phyloP scores from a whole-genome alignment of 1,140 invertebrate species.

The Argopecten irradians region DNA sequence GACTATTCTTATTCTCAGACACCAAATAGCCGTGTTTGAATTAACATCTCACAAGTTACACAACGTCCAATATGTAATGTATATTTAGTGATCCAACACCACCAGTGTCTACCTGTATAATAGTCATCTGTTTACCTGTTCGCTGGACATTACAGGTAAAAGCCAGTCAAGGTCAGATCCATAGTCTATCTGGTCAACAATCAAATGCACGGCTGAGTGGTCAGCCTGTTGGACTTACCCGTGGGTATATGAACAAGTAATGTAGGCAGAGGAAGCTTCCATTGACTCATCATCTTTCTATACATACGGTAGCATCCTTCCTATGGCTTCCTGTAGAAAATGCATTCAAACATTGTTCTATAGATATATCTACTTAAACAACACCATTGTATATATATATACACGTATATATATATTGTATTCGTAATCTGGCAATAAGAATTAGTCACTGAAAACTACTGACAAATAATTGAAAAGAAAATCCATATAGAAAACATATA shows the following conservation, averaged over 20 bases:
- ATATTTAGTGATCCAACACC: background rate
- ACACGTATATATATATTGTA: background rate
- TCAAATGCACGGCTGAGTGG: background rate
- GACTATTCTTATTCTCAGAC: background rate
- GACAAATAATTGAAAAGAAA: background rate
- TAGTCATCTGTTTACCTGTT: background rate
- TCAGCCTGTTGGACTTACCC: background rate
- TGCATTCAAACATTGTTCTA: background rate
- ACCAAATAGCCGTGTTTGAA: background rate
- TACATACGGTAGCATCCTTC: background rate
- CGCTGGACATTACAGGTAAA: background rate
- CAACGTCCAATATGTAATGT: background rate
- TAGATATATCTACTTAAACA: too few species aligned
- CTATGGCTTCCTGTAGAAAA: background rate
- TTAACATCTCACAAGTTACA: background rate
- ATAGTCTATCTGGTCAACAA: background rate
- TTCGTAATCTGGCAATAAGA: background rate
- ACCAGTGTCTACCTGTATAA: background rate
- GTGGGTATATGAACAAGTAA: background rate
- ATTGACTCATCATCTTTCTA: background rate
- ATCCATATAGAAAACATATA: too few species aligned
- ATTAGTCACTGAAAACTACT: background rate
- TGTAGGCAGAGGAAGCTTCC: background rate
- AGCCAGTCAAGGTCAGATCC: conserved; percentile 4
- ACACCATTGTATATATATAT: too few species aligned